A percentile compares a stretch with the other conserved stretches of the same genome.
These are phyloP conservation scores for Pocillopora damicornis DNA, from an alignment of 64 coral and sea anemone genomes.

Conservation along the genomic window DNA sequence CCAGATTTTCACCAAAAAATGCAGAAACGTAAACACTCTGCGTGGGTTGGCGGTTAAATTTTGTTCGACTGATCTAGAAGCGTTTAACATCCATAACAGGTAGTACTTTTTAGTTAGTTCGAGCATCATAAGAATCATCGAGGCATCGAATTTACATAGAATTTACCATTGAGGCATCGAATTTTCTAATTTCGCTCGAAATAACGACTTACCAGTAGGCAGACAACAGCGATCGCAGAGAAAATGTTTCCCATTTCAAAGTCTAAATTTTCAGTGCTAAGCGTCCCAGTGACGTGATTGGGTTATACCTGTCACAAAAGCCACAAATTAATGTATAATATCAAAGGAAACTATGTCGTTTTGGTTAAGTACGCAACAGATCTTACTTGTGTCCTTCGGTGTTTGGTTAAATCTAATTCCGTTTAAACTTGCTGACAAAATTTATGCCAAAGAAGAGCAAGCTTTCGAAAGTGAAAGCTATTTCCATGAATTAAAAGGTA, in stretches of 20 bases:
- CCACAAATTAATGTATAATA: background rate
- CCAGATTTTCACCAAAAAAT: too few species aligned
- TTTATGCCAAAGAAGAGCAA: too few species aligned
- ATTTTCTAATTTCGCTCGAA: background rate
- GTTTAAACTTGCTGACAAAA: too few species aligned
- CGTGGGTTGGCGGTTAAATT: too few species aligned
- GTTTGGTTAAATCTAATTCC: too few species aligned
- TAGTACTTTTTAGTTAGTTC: background rate
- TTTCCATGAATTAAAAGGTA: too few species aligned
- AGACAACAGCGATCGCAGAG: background rate
- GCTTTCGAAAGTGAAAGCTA: too few species aligned
- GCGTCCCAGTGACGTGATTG: background rate
- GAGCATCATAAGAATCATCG: background rate
- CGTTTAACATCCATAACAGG: too few species aligned
- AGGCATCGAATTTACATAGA: background rate
- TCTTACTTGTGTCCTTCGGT: too few species aligned
- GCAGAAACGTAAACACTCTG: too few species aligned
- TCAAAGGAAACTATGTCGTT: background rate
- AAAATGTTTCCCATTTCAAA: background rate
- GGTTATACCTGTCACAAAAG: background rate
- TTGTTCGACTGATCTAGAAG: too few species aligned
- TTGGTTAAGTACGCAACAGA: too few species aligned
- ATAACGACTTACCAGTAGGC: background rate
- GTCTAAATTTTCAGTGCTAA: background rate
- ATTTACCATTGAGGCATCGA: background rate